These are phyloP conservation scores for Anadara kagoshimensis DNA, from an alignment of 1,140 invertebrate genomes.

Conservation along the genomic window DNA sequence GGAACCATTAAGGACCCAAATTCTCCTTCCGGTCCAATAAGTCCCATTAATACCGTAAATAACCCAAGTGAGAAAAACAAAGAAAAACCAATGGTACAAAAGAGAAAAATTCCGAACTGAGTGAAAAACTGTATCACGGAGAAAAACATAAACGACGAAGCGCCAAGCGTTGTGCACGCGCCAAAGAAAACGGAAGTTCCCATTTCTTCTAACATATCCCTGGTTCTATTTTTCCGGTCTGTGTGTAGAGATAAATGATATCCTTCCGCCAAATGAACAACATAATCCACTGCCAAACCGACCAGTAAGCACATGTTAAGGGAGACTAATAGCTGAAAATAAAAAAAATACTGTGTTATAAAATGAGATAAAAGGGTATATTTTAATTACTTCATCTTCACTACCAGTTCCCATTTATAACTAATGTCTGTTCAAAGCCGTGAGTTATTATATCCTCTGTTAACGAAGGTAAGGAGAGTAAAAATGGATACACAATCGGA, in stretches of 20 bases:
- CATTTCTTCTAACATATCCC: slow-evolving; percentile 57
- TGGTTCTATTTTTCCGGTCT: slow-evolving; percentile 46
- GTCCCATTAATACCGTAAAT: slow-evolving; percentile 52
- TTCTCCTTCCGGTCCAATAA: slow-evolving; percentile 53
- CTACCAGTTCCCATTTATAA: not conserved
- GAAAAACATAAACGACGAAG: slow-evolving; percentile 55
- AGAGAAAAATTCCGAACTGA: slow-evolving; percentile 59
- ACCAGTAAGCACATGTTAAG: slow-evolving; percentile 63
- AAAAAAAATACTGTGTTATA: too few relatives aligned
- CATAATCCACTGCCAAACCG: slow-evolving; percentile 61
- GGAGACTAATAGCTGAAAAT: slow-evolving; percentile 57
- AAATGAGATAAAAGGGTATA: too few relatives aligned
- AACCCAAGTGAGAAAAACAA: slow-evolving; percentile 55
- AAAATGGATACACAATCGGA: too few relatives aligned
- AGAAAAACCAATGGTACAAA: slow-evolving; percentile 60
- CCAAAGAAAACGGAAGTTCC: slow-evolving; percentile 55
- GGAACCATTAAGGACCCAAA: slow-evolving; percentile 42
- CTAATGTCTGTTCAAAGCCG: not conserved
- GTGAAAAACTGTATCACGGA: slow-evolving; percentile 50
- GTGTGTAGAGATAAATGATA: slow-evolving; percentile 50
- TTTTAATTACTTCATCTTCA: not conserved
- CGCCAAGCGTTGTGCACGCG: slow-evolving; percentile 50
- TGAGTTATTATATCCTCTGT: too few relatives aligned
- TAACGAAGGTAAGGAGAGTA: too few relatives aligned
- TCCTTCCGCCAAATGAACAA: slow-evolving; percentile 63